Conservation (phyloP, 2,113 vertebrate genomes). For the Cynoglossus semilaevis region DNA sequence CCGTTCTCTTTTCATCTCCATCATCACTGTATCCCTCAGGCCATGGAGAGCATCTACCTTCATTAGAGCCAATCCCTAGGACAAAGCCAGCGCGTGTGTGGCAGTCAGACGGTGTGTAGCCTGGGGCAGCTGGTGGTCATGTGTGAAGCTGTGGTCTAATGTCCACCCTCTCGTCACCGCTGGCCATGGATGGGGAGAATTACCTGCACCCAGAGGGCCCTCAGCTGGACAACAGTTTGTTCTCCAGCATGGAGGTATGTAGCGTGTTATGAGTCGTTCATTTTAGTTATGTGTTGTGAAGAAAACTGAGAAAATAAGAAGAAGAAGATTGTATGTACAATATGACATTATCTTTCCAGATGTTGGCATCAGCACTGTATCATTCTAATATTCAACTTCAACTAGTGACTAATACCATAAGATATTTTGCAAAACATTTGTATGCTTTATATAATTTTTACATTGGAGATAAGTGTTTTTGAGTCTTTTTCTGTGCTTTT, state of each 20-base stretch:
- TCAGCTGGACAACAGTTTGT: constrained; percentile 72
- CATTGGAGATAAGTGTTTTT: background rate
- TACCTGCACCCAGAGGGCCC: constrained; percentile 78
- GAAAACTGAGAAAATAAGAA: no score
- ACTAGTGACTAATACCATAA: no score
- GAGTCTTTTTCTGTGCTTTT: background rate
- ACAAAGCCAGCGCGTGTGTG: constrained; percentile 47
- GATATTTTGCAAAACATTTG: no score
- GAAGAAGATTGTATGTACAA: no score
- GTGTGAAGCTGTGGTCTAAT: constrained; percentile 73
- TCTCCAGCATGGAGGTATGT: constrained; percentile 71
- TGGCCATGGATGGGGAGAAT: constrained; percentile 81
- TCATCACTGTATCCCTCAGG: constrained; percentile 41
- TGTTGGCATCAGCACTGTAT: no score
- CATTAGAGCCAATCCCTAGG: constrained; percentile 48
- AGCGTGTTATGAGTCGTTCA: background rate
- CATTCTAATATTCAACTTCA: no score
- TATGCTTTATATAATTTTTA: no score
- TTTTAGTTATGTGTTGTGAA: no score
- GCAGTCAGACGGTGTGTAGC: constrained; percentile 37
- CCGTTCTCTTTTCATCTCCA: background rate
- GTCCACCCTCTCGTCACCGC: constrained; percentile 73
- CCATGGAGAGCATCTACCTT: constrained; percentile 66
- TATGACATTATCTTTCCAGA: no score
- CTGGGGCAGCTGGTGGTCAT: constrained; percentile 65